Evolutionary conservation across 2,797 vertebrate genomes (phyloP).

Genomic region (Rhinogobio ventralis): DNA sequence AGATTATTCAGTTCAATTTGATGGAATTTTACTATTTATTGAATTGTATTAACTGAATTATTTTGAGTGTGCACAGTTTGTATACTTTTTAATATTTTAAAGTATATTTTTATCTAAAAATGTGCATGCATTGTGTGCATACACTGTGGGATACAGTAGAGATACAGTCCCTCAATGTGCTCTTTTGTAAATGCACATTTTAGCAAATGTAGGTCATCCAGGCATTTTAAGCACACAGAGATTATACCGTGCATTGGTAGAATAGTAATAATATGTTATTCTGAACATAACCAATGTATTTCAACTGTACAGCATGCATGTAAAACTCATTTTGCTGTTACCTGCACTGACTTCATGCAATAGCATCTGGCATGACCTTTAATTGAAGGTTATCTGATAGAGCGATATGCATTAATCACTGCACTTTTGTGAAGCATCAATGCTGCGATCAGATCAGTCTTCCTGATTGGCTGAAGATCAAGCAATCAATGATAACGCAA

Average conservation of each 20-base stretch:
- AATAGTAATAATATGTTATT: not conserved
- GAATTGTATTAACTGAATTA: too few species aligned
- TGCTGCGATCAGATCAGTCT: slow-evolving; percentile 16
- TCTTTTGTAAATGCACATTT: slow-evolving; percentile 6
- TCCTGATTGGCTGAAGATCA: slow-evolving; percentile 38
- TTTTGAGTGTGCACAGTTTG: not conserved
- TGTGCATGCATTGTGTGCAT: not conserved
- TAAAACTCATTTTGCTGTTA: not conserved
- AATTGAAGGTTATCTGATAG: slow-evolving; percentile 16
- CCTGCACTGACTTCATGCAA: not conserved
- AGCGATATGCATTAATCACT: slow-evolving; percentile 21
- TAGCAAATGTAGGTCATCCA: not conserved
- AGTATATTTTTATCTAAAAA: not conserved
- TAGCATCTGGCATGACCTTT: slow-evolving; percentile 22
- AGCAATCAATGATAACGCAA: slow-evolving; percentile 39
- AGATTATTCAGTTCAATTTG: too few species aligned
- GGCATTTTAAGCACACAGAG: not conserved
- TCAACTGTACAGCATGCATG: not conserved
- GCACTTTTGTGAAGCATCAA: not conserved
- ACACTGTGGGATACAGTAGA: not conserved
- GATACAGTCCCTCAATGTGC: not conserved
- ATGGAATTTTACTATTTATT: too few species aligned
- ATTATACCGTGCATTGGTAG: not conserved
- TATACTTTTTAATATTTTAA: not conserved
- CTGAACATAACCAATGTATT: not conserved